phyloP scores from a whole-genome alignment of 2,888 invertebrate genomes.

The Harpalus rufipes region DNA sequence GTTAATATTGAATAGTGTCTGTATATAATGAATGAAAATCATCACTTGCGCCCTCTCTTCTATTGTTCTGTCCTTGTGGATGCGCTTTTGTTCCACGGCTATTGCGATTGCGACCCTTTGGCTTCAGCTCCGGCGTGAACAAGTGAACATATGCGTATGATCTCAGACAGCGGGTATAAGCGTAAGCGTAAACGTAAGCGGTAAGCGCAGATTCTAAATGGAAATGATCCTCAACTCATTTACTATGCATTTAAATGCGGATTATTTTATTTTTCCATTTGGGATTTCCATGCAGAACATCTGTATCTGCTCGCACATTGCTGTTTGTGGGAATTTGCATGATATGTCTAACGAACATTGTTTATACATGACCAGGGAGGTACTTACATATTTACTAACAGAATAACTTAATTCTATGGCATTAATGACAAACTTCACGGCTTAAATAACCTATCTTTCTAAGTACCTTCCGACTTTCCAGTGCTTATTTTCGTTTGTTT shows the following conservation, averaged over 20 bases:
- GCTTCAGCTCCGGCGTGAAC: background rate
- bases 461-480: no score
- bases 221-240: slow-evolving; percentile 65
- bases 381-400: background rate
- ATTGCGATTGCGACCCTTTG: slow-evolving; percentile 1
- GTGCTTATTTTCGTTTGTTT: no score
- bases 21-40: background rate
- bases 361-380: slow-evolving; percentile 49
- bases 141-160: slow-evolving; percentile 60
- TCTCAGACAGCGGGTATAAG: slow-evolving; percentile 55
- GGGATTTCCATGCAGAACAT: slow-evolving; percentile 63
- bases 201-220: slow-evolving; percentile 59
- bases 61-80: slow-evolving; percentile 2
- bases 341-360: slow-evolving; percentile 63
- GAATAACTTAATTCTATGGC: background rate
- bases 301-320: slow-evolving; percentile 58
- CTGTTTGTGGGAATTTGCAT: slow-evolving; percentile 57
- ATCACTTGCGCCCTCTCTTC: background rate
- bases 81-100: slow-evolving; percentile 27
- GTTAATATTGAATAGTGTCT: slow-evolving; percentile 6
- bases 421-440: background rate
- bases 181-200: slow-evolving; percentile 5
- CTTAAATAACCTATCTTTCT: no score
- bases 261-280: slow-evolving; percentile 66
- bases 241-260: slow-evolving; percentile 66